Percentiles rank a stretch among this genome's conserved stretches.
phyloP scores from a whole-genome alignment of 2,797 vertebrate species.

The Ctenosaura bakeri region DNA sequence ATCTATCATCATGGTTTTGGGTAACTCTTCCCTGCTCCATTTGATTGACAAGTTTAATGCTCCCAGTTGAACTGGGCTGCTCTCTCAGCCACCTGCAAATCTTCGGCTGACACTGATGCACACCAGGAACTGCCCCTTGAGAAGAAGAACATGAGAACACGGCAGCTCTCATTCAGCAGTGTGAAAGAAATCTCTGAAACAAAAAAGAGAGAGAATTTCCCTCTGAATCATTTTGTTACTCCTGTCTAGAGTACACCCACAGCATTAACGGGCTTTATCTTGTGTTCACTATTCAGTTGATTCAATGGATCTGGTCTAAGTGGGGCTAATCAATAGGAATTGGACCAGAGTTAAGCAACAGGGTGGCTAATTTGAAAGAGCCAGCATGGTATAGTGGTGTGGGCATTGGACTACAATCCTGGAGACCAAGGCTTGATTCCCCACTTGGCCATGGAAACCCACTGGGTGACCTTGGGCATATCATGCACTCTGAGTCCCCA shows the following conservation, averaged over 20 bases:
- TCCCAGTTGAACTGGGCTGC: background rate
- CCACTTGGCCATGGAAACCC: too few relatives aligned
- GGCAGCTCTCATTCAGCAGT: background rate
- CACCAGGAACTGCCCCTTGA: background rate
- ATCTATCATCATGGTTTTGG: slow-evolving; percentile 1
- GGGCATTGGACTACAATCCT: too few relatives aligned
- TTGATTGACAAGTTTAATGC: slow-evolving; percentile 12
- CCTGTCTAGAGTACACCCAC: too few relatives aligned
- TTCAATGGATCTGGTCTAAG: too few relatives aligned
- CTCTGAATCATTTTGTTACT: too few relatives aligned
- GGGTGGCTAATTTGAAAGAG: background rate
- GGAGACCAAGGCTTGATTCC: too few relatives aligned
- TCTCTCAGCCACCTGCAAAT: background rate
- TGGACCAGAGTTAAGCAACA: background rate
- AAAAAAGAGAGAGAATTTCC: background rate
- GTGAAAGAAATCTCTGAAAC: background rate
- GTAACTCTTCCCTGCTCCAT: background rate
- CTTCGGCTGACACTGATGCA: background rate
- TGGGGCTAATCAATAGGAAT: too few relatives aligned
- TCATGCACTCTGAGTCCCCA: too few relatives aligned
- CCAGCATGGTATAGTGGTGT: too few relatives aligned
- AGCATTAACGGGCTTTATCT: too few relatives aligned
- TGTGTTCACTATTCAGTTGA: too few relatives aligned
- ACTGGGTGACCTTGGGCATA: too few relatives aligned
- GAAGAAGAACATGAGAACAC: background rate